Base-by-base conservation (phyloP, 2,888 invertebrate species). In the Athalia rosae region DNA sequence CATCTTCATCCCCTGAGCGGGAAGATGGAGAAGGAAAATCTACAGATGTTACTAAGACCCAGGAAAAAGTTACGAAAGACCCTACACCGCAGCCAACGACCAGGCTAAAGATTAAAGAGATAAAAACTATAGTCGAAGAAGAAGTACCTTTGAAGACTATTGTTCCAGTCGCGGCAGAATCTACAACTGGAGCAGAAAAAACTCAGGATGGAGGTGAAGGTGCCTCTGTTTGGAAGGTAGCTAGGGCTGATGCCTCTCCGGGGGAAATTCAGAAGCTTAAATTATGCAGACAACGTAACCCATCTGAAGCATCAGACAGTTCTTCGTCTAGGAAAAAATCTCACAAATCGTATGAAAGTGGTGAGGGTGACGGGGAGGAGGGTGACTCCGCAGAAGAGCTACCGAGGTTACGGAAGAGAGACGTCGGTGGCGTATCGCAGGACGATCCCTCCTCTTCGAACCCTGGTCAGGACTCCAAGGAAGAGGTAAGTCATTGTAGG, bases 181-280 rank as follows among this genome's bases (percentile, higher is more conserved):
- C 58, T 5, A 11, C 28, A 43, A 15, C 11, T 6, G 50, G 45
- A n/a, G 50, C 63, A 7, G 63, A 9, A 28, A 28, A 62, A 62
- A 76, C 71, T 63, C 61, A 78, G 76, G 88, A 85, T 50, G 88
- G 87, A 69, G 88, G 88, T 59, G 87, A 86, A 76, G 84, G 81
- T 48, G 88, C 88, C 41, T 89, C 89, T 4, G 89, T 91, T 41
- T 91, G 91, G 91, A 91, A 91, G 86, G 90, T 91, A 6, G 90
- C 91, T 71, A 89, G 90, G 81, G 89, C 90, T 0, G 90, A 91
- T 80, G 90, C 89, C 11, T 90, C 89, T 0, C 89, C 89, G 3
- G 93, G 93, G 8, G 93, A 93, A 86, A 93, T 93, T 83, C 92
- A 93, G 83, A 94, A 93, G 86, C 85, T 94, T 47, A 94, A 94